phyloP scores from a whole-genome alignment of 2,888 invertebrate species.

The Meiosimyza platycephala region DNA sequence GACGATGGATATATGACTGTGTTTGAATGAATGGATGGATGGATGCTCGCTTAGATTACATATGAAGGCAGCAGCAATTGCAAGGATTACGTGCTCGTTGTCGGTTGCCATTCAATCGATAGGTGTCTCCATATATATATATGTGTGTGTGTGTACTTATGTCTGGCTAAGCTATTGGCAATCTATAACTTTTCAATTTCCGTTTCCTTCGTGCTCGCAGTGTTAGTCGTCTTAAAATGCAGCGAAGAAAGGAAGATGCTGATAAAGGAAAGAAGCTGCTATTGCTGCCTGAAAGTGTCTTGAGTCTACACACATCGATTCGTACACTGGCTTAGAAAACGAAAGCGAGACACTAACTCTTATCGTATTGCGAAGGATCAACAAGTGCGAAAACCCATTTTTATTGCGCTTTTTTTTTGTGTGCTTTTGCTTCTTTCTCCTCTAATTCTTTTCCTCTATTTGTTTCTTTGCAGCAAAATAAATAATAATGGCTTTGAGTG shows the following conservation, averaged over 20 bases:
- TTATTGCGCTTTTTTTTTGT: slow-evolving; percentile 28
- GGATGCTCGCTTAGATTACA: slow-evolving; percentile 41
- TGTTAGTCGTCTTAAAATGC: too few species aligned
- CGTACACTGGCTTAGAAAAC: slow-evolving; percentile 9
- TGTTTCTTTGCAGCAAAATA: slow-evolving; percentile 27
- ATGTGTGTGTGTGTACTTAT: neutral
- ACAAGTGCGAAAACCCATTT: slow-evolving; percentile 37
- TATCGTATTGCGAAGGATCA: slow-evolving; percentile 25
- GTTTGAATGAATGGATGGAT: slow-evolving; percentile 14
- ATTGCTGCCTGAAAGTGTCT: too few species aligned
- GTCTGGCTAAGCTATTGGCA: slow-evolving; percentile 42
- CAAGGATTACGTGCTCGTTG: slow-evolving; percentile 61
- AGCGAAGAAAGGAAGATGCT: too few species aligned
- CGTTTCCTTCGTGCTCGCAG: slow-evolving; percentile 36
- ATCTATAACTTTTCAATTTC: slow-evolving; percentile 46
- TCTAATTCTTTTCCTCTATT: neutral
- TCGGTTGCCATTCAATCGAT: slow-evolving; percentile 48
- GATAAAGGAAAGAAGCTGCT: too few species aligned
- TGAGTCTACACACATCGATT: too few species aligned
- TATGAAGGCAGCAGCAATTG: slow-evolving; percentile 55
- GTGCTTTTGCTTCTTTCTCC: neutral
- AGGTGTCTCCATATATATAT: slow-evolving; percentile 5
- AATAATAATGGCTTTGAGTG: slow-evolving; percentile 27
- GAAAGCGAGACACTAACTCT: slow-evolving; percentile 22
- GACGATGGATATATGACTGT: neutral